These are phyloP conservation scores for Hanleya hanleyi DNA, from an alignment of 2,888 invertebrate genomes.

Conservation along the genomic window DNA sequence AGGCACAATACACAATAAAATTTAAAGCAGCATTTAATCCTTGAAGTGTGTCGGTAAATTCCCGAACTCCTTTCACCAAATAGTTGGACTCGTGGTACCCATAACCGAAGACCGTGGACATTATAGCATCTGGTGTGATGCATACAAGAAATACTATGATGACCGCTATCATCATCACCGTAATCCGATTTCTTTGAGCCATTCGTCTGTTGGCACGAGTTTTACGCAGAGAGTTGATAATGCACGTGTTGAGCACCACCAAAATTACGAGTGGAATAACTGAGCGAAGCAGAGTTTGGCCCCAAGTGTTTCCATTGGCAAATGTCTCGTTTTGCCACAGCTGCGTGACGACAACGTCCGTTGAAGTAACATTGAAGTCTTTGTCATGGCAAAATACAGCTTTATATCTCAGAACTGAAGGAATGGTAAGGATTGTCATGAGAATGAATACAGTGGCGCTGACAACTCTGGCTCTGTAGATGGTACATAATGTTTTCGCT, in stretches of 20 bases:
- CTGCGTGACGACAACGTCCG: conserved; percentile 39
- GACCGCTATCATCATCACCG: conserved; percentile 64
- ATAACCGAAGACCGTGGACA: conserved; percentile 60
- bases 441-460: conserved; percentile 34
- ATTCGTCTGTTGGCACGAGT: conserved; percentile 35
- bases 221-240: conserved; percentile 54
- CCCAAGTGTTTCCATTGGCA: conserved; percentile 47
- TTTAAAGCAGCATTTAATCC: conserved; percentile 65
- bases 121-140: conserved; percentile 64
- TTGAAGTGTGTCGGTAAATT: conserved; percentile 63
- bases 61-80: conserved; percentile 58
- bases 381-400: conserved; percentile 29
- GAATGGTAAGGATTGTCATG: conserved; percentile 45
- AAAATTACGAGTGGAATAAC: conserved; percentile 57
- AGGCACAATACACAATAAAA: conserved; percentile 60
- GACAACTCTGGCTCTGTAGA: conserved; percentile 38
- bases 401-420: conserved; percentile 42
- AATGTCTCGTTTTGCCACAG: conserved; percentile 50
- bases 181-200: conserved; percentile 55
- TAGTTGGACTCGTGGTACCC: conserved; percentile 62
- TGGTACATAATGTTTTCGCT: conserved; percentile 33
- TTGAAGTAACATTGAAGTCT: conserved; percentile 27
- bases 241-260: conserved; percentile 51
- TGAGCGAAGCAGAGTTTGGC: conserved; percentile 55
- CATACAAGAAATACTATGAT: conserved; percentile 66